phyloP scores from a whole-genome alignment of 2,113 vertebrate species.

The Cyprinodon tularosa region DNA sequence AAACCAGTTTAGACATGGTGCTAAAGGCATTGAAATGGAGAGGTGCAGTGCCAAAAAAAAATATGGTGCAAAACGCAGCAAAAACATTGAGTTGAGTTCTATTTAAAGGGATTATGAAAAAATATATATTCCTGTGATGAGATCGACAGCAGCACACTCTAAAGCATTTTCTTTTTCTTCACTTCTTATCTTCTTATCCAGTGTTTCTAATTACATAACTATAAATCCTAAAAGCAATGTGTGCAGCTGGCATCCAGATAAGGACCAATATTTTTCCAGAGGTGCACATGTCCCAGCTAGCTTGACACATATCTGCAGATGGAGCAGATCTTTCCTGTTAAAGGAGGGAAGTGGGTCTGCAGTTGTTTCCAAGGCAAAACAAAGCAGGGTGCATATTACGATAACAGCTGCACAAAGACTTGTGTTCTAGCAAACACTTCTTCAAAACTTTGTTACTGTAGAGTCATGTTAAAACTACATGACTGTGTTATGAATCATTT shows the following conservation, averaged over 20 bases:
- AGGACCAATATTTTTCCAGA: not conserved
- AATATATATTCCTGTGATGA: too few relatives aligned
- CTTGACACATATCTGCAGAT: conserved; percentile 19
- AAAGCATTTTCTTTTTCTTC: not conserved
- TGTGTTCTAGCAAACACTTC: not conserved
- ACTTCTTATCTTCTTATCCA: not conserved
- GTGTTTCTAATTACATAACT: not conserved
- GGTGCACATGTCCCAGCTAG: conserved; percentile 1
- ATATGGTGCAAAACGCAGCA: too few relatives aligned
- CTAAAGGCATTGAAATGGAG: too few relatives aligned
- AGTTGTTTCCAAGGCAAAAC: conserved; percentile 46
- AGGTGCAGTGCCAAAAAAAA: too few relatives aligned
- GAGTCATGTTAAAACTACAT: not conserved
- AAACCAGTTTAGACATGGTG: too few relatives aligned
- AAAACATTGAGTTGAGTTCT: too few relatives aligned
- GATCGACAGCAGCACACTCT: too few relatives aligned
- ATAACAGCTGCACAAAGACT: conserved; percentile 22
- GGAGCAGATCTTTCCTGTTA: conserved; percentile 67
- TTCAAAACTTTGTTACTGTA: not conserved
- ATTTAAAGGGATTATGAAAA: too few relatives aligned
- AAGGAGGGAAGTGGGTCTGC: conserved; percentile 49
- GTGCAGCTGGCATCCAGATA: not conserved
- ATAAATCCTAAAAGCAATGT: not conserved
- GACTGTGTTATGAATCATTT: not conserved
- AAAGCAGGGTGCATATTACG: conserved; percentile 26